These are phyloP conservation scores for Xerus inauris DNA, from an alignment of 2,113 vertebrate genomes.

Conservation along the genomic window DNA sequence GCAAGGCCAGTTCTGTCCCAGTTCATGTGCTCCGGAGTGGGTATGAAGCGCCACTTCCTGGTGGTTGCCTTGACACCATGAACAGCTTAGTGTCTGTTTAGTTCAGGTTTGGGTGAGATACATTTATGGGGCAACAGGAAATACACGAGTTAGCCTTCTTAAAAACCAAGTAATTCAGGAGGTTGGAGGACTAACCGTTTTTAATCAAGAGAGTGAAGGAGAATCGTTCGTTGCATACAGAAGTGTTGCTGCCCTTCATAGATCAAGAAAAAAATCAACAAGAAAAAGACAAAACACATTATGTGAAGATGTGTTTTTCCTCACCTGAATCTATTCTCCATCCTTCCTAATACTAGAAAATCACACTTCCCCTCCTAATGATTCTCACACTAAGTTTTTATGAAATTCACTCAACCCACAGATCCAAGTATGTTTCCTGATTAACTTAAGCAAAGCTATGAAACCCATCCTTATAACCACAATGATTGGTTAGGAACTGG, in stretches of 20 bases:
- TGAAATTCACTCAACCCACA: background rate
- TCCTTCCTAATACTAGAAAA: background rate
- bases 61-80: background rate
- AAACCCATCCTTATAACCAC: background rate
- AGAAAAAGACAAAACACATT: background rate
- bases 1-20: background rate
- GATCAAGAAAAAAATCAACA: background rate
- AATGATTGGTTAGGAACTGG: background rate
- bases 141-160: background rate
- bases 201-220: background rate
- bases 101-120: background rate
- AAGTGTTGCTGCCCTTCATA: background rate
- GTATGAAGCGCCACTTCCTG: background rate
- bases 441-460: background rate
- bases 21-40: background rate
- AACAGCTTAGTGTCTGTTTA: background rate
- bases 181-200: background rate
- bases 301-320: background rate
- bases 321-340: background rate
- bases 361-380: background rate
- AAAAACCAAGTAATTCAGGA: background rate
- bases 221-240: background rate
- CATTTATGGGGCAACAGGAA: constrained; percentile 14
- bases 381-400: background rate
- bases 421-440: background rate